Evolutionary conservation across 2,888 invertebrate species (phyloP), one percentile per base, ranked within the genome.

Genomic region (Stenodema calcarata): DNA sequence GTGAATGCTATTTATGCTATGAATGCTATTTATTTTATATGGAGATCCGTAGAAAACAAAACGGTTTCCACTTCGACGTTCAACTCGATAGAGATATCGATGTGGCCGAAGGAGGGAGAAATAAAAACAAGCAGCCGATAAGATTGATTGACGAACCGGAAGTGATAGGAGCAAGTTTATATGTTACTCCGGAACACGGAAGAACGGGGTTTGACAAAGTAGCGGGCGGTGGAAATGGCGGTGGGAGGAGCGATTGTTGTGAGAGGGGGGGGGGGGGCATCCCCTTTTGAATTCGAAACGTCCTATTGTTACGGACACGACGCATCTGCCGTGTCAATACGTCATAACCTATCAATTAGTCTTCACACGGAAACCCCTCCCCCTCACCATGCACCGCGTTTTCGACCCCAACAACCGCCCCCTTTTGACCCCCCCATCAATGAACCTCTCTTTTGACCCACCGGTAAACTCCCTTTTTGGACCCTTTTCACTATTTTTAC

Each of bases 261-360:
- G n/a, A n/a, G 18, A 0, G n/a, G 54, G 7, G 54, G 18, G 54
- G 16, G 50, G 12, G 54, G 16, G 54, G n/a, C 1, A n/a, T 54
- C 18, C 54, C 54, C 54, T n/a, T 54, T 54, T 54, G 54, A 54
- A 54, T 54, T n/a, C n/a, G n/a, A n/a, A 54, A n/a, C 54, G 54
- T 54, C 18, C 62, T 18, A 81, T 81, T 81, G 81, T 81, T n/a
- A 35, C 28, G 81, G 54, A 62, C 54, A 62, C 30, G 35, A 62
- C 81, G 62, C 81, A 81, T 81, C 81, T 81, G 81, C 81, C 62
- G 54, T 41, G 81, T 81, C 81, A 81, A 81, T 81, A 81, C 42
- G 81, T 81, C 81, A 62, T 81, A 81, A 81, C 54, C 81, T 81
- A 81, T 81, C 81, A 81, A 81, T 81, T 81, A 81, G 81, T 62